phyloP scores from a whole-genome alignment of 2,797 vertebrate genomes.

The Falco berigora region DNA sequence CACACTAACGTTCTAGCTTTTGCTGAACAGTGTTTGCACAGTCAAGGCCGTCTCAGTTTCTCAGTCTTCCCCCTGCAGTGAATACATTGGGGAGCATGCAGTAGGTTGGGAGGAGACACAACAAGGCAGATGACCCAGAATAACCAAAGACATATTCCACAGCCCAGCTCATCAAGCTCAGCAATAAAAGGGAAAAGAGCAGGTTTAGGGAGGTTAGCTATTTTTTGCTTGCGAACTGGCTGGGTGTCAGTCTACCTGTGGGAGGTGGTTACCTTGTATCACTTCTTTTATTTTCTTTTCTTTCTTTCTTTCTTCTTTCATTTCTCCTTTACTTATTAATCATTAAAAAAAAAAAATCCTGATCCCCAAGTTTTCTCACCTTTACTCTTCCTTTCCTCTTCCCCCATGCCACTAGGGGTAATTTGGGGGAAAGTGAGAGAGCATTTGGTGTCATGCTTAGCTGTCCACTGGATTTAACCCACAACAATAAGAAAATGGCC shows the following conservation, averaged over 20 bases:
- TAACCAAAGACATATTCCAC: neutral
- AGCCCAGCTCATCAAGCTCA: neutral
- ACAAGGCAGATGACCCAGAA: neutral
- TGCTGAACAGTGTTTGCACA: neutral
- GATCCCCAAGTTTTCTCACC: neutral
- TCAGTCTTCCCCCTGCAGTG: neutral
- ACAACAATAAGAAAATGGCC: neutral
- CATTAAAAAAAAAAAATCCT: neutral
- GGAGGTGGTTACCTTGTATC: neutral
- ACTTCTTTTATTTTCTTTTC: neutral
- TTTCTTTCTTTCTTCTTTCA: neutral
- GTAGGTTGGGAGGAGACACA: neutral
- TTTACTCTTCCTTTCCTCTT: neutral
- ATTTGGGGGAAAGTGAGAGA: neutral
- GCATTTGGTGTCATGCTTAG: neutral
- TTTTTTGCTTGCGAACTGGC: neutral
- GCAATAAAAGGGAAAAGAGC: neutral
- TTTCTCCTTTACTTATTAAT: neutral
- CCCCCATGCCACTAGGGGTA: neutral
- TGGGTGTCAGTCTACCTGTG: neutral
- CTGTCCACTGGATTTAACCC: neutral
- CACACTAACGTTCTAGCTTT: neutral
- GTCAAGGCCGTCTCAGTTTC: neutral
- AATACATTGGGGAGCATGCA: accelerated
- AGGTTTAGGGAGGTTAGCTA: neutral